phyloP scores from a whole-genome alignment of 2,888 invertebrate species.

The Tuberolachnus salignus region DNA sequence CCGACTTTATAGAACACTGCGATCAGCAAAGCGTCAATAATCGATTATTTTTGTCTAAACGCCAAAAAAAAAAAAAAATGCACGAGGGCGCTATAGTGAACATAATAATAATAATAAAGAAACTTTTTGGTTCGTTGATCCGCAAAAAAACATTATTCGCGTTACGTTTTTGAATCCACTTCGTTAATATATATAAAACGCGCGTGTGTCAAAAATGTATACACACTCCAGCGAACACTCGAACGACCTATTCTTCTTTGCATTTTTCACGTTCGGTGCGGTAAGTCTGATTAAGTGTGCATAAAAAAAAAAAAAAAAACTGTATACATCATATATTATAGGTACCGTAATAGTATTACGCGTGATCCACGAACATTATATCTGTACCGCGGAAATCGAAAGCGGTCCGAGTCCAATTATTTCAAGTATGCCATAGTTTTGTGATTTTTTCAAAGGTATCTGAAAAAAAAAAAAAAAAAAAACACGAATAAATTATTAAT shows the following conservation, averaged over 20 bases:
- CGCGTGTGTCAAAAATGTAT: conserved; percentile 31
- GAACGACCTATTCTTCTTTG: conserved; percentile 26
- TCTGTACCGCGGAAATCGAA: too few species aligned
- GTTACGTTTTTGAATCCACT: conserved; percentile 55
- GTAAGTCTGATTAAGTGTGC: conserved; percentile 37
- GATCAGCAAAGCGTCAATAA: conserved; percentile 48
- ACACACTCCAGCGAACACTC: conserved; percentile 39
- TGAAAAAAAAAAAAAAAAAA: too few species aligned
- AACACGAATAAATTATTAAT: too few species aligned
- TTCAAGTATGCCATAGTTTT: too few species aligned
- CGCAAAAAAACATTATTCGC: conserved; percentile 43
- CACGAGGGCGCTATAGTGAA: conserved; percentile 22
- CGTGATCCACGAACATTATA: too few species aligned
- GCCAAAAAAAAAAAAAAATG: conserved; percentile 32
- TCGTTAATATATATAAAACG: conserved; percentile 39
- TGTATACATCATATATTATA: not conserved
- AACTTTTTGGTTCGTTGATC: conserved; percentile 55
- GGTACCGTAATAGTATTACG: not conserved
- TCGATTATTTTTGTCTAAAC: conserved; percentile 55
- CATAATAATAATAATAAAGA: conserved; percentile 35
- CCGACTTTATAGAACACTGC: conserved; percentile 39
- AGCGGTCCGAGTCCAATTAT: too few species aligned
- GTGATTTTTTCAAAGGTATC: too few species aligned
- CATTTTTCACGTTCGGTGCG: conserved; percentile 19
- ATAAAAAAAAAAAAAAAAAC: conserved; percentile 10